A percentile compares a stretch with the other conserved stretches of the same genome.
These are phyloP conservation scores for Ostrea denselamellosa DNA, from an alignment of 1,140 invertebrate genomes.

Conservation along the genomic window DNA sequence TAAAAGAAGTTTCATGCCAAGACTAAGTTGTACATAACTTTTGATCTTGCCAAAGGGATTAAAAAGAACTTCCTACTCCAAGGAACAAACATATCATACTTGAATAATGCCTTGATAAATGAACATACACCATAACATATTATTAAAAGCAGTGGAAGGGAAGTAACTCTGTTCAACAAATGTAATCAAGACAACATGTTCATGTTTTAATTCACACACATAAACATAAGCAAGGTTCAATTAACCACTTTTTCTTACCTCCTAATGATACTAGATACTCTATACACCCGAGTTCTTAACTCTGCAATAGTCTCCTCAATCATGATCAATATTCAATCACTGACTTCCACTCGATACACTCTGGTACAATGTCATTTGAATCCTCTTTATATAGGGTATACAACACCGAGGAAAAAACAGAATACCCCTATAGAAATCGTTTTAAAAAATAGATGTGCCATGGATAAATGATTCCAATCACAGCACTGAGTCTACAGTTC, in stretches of 20 bases:
- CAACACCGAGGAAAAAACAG: constrained; percentile 11
- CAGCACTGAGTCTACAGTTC: background rate
- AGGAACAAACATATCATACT: no score
- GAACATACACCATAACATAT: background rate
- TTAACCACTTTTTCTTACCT: background rate
- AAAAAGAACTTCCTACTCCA: no score
- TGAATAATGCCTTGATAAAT: background rate
- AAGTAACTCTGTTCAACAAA: constrained; percentile 1
- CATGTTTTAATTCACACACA: background rate
- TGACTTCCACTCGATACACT: background rate
- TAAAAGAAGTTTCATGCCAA: no score
- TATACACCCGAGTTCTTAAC: constrained; percentile 2
- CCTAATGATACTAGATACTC: constrained; percentile 5
- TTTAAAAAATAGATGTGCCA: constrained; percentile 39
- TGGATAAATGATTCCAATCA: constrained; percentile 21
- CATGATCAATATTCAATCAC: constrained; percentile 28
- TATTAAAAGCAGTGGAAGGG: background rate
- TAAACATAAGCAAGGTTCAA: background rate
- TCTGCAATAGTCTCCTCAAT: constrained; percentile 9
- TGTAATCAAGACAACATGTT: constrained; percentile 3
- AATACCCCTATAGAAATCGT: constrained; percentile 23
- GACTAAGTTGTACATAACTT: no score
- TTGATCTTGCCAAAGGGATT: no score
- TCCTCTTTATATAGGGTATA: constrained; percentile 23
- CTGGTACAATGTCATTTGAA: background rate